Evolutionary conservation across 1,140 invertebrate species (phyloP).

Genomic region (Gryon sp.): DNA sequence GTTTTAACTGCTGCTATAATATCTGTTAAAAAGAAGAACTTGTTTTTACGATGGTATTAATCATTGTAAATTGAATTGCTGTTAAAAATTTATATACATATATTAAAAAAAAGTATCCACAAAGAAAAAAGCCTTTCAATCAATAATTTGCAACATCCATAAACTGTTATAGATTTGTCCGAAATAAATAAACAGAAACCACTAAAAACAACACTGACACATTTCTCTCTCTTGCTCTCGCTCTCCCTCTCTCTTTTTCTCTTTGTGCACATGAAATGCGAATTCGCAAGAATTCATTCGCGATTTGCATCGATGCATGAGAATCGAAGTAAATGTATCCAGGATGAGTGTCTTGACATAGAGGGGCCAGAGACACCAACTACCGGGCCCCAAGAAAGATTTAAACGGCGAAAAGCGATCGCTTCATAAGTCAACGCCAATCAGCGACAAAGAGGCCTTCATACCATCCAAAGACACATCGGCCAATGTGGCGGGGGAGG

Average conservation of each 20-base stretch:
- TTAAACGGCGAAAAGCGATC: constrained; percentile 70
- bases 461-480: constrained; percentile 54
- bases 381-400: constrained; percentile 53
- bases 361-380: constrained; percentile 62
- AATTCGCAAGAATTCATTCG: constrained; percentile 58
- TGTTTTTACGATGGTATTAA: too few species aligned
- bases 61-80: too few species aligned
- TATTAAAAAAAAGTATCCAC: too few species aligned
- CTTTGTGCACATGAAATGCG: constrained; percentile 49
- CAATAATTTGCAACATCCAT: background rate
- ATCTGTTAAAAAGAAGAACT: too few species aligned
- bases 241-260: too few species aligned
- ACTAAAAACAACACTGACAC: constrained; percentile 50
- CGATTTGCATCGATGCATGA: constrained; percentile 65
- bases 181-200: constrained; percentile 3
- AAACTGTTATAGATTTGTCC: constrained; percentile 30
- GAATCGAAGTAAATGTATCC: constrained; percentile 59
- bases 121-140: too few species aligned
- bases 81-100: too few species aligned
- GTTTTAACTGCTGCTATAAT: too few species aligned
- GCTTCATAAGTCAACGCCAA: constrained; percentile 75
- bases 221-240: too few species aligned
- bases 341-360: constrained; percentile 61
- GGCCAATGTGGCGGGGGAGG: constrained; percentile 13
- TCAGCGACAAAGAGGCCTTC: constrained; percentile 61